Conservation (phyloP, 2,888 invertebrate species). For the Nymphalis c-album region DNA sequence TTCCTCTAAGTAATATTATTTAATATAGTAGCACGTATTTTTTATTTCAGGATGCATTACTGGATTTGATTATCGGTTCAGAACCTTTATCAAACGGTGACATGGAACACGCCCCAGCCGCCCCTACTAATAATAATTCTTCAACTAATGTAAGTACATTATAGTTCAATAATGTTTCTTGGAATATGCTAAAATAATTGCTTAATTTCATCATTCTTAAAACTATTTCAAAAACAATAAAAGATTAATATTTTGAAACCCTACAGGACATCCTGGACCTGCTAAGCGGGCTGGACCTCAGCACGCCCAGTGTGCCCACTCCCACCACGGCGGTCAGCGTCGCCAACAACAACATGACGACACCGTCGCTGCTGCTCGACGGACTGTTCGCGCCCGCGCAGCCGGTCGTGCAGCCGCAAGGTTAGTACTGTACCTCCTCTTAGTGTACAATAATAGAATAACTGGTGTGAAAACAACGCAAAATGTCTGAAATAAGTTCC, state of each 20-base stretch:
- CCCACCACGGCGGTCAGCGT: conserved; percentile 37
- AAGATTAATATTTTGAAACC: background rate
- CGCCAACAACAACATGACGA: conserved; percentile 55
- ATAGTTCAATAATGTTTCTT: too few species aligned
- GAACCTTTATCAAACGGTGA: conserved; percentile 81
- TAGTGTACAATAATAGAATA: too few species aligned
- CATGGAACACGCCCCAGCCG: conserved; percentile 63
- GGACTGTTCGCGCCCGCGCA: conserved; percentile 75
- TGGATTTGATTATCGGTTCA: conserved; percentile 92
- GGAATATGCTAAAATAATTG: too few species aligned
- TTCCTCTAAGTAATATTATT: background rate
- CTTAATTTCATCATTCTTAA: too few species aligned
- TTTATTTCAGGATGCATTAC: conserved; percentile 85
- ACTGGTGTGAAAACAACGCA: too few species aligned
- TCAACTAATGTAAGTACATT: conserved; percentile 52
- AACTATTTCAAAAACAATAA: too few species aligned
- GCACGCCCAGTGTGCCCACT: conserved; percentile 46
- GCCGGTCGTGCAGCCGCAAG: conserved; percentile 39
- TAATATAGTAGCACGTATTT: background rate
- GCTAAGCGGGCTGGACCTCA: conserved; percentile 87
- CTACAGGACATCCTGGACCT: conserved; percentile 92
- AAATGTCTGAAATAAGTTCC: too few species aligned
- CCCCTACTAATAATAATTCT: conserved; percentile 55
- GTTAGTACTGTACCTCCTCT: conserved; percentile 14
- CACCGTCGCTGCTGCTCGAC: conserved; percentile 81